Percentiles rank a stretch among this genome's conserved stretches.
Conservation (phyloP, 2,797 vertebrate species). For the Aldrovandia affinis region DNA sequence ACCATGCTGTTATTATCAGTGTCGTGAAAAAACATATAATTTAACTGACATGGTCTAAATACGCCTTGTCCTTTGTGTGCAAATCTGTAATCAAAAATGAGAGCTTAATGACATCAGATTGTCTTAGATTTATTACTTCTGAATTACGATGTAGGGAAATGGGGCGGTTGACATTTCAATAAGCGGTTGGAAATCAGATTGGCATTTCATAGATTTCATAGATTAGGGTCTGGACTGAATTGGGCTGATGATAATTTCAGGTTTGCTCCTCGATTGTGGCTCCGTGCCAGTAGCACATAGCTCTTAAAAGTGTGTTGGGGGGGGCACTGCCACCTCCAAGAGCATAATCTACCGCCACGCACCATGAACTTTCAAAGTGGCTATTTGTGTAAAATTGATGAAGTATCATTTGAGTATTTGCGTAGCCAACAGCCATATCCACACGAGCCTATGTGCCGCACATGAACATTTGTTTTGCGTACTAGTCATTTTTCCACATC, state of each 20-base stretch:
- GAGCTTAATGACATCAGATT: background rate
- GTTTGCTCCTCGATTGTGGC: background rate
- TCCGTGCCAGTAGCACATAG: background rate
- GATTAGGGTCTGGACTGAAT: background rate
- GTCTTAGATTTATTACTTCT: slow-evolving; percentile 7
- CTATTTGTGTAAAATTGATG: background rate
- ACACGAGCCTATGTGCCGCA: background rate
- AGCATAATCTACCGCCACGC: background rate
- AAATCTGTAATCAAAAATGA: background rate
- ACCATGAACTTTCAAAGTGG: background rate
- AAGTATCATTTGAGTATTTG: background rate
- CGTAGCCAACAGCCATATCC: background rate
- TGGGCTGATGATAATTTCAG: slow-evolving; percentile 3
- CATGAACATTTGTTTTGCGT: background rate
- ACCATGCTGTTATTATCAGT: background rate
- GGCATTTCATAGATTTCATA: background rate
- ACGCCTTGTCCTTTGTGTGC: background rate
- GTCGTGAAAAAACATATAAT: background rate
- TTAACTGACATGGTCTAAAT: background rate
- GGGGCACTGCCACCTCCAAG: background rate
- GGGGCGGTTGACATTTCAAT: background rate
- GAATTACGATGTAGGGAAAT: background rate
- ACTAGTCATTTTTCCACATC: background rate
- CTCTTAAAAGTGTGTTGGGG: background rate
- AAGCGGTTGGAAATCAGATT: background rate